Evolutionary conservation across 2,113 vertebrate genomes (phyloP).

Genomic region (Donacobius atricapilla): DNA sequence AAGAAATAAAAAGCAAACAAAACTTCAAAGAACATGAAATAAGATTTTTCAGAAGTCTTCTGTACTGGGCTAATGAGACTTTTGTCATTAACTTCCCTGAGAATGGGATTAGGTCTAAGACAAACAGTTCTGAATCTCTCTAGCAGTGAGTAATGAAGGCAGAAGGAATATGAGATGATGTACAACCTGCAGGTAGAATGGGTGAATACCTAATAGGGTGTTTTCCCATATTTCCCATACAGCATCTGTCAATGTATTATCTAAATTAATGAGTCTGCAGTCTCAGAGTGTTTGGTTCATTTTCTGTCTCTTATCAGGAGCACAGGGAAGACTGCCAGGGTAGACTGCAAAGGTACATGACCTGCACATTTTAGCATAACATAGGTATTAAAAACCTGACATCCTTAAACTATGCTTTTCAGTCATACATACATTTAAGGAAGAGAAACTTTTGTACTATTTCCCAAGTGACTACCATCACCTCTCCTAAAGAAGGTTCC

Average conservation of each 20-base stretch:
- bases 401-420: background rate
- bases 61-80: constrained; percentile 12
- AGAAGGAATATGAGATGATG: background rate
- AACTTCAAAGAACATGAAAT: background rate
- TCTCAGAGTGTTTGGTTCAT: background rate
- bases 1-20: background rate
- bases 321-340: background rate
- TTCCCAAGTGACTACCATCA: background rate
- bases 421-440: background rate
- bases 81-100: constrained; percentile 26
- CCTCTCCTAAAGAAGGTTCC: background rate
- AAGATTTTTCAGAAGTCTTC: background rate
- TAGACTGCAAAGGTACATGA: background rate
- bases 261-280: constrained; percentile 12
- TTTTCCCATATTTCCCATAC: background rate
- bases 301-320: background rate
- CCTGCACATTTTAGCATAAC: background rate
- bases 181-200: background rate
- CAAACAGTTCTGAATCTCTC: constrained; percentile 6
- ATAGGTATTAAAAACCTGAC: background rate
- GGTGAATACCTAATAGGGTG: background rate
- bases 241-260: background rate
- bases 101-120: constrained; percentile 20
- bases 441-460: background rate
- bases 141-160: constrained; percentile 10